These are phyloP conservation scores for Halictus quadricinctus DNA, from an alignment of 2,888 invertebrate species.

Conservation along the genomic window DNA sequence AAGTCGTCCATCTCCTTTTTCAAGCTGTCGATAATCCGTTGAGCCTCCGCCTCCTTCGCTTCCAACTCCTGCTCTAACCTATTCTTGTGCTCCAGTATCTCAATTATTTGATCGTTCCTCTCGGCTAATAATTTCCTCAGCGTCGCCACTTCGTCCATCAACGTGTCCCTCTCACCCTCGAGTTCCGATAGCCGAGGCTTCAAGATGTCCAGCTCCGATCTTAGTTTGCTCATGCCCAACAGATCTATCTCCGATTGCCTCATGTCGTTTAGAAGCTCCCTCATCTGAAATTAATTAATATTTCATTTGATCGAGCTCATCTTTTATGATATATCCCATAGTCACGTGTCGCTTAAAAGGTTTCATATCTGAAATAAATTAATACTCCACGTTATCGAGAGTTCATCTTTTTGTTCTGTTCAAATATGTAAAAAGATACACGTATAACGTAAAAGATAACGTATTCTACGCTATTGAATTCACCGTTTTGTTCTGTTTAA, in stretches of 20 bases:
- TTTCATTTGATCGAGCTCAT: neutral
- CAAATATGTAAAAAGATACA: neutral
- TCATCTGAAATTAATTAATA: conserved; percentile 61
- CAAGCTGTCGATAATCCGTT: conserved; percentile 59
- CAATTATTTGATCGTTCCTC: conserved; percentile 68
- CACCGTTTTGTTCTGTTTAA: neutral
- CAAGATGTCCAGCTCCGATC: conserved; percentile 66
- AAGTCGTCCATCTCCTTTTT: conserved; percentile 61
- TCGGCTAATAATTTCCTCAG: conserved; percentile 57
- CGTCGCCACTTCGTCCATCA: conserved; percentile 66
- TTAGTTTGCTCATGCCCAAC: conserved; percentile 58
- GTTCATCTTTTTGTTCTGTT: neutral
- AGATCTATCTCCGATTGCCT: conserved; percentile 62
- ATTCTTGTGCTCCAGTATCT: conserved; percentile 66
- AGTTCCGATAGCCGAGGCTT: conserved; percentile 65
- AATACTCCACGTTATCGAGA: neutral
- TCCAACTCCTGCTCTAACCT: conserved; percentile 47
- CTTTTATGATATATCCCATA: neutral
- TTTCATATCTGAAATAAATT: neutral
- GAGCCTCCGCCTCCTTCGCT: conserved; percentile 56
- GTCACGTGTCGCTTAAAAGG: neutral
- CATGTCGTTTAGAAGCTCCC: conserved; percentile 62
- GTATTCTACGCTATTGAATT: too few relatives aligned
- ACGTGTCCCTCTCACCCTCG: conserved; percentile 59
- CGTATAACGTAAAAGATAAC: too few relatives aligned